Evolutionary conservation across 2,113 vertebrate species (phyloP).

Genomic region (Polypterus bichir): DNA sequence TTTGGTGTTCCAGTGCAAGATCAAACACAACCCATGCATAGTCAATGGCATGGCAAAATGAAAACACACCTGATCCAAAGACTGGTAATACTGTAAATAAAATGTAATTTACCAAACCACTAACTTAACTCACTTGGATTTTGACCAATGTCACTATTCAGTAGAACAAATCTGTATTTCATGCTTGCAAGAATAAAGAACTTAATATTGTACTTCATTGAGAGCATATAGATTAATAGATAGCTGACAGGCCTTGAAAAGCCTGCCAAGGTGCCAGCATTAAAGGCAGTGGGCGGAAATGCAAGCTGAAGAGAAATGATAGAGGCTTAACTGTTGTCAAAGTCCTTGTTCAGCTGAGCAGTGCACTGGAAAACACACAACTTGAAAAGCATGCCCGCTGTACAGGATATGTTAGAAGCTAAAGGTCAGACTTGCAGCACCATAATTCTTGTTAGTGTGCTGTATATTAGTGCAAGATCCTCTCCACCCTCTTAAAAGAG

Average conservation of each 20-base stretch:
- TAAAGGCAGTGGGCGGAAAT: conserved; percentile 19
- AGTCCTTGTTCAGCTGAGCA: not conserved
- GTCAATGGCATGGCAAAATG: conserved; percentile 37
- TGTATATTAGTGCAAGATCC: too few relatives aligned
- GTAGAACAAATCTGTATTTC: conserved; percentile 36
- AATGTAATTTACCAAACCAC: conserved; percentile 23
- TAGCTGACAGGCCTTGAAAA: conserved; percentile 36
- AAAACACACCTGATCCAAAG: too few relatives aligned
- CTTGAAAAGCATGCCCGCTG: not conserved
- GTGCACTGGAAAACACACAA: not conserved
- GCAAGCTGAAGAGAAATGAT: conserved; percentile 33
- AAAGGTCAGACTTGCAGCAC: too few relatives aligned
- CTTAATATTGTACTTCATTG: conserved; percentile 36
- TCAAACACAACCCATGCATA: conserved; percentile 52
- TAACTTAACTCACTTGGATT: conserved; percentile 42
- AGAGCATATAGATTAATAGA: conserved; percentile 48
- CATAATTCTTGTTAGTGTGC: too few relatives aligned
- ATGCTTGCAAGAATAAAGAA: conserved; percentile 44
- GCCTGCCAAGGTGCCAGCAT: conserved; percentile 13
- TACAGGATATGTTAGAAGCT: not conserved
- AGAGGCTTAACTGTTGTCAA: not conserved
- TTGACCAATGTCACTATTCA: conserved; percentile 38
- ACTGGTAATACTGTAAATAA: conserved; percentile 3
- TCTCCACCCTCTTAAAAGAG: too few relatives aligned
- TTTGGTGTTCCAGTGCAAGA: conserved; percentile 63